Conservation (phyloP, 2,797 vertebrate genomes). For the Hyperoplus lanceolatus region DNA sequence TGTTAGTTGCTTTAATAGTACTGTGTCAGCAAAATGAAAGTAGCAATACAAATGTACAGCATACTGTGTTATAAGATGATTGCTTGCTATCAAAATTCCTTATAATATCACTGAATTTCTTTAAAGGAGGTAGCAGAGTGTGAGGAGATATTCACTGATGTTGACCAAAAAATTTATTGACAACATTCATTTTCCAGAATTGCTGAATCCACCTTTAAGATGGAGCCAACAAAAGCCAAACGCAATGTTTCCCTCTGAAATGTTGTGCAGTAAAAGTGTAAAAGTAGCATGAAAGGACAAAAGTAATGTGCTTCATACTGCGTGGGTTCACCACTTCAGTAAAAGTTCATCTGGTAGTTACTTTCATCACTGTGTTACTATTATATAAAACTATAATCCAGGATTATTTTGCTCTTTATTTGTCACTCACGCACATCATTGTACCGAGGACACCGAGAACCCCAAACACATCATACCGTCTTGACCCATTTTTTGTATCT, state of each 20-base stretch:
- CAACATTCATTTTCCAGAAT: too few species aligned
- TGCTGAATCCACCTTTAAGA: too few species aligned
- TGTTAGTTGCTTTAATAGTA: not conserved
- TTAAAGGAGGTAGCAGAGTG: too few species aligned
- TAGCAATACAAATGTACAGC: not conserved
- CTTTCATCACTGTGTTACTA: not conserved
- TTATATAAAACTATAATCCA: not conserved
- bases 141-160: too few species aligned
- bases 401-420: not conserved
- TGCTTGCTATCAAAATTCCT: not conserved
- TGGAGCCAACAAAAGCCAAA: not conserved
- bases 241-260: not conserved
- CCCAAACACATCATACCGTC: slow-evolving; percentile 10
- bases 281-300: not conserved
- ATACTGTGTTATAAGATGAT: not conserved
- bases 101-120: too few species aligned
- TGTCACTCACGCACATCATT: slow-evolving; percentile 5
- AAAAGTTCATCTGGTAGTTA: not conserved
- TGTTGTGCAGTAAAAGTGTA: not conserved
- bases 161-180: too few species aligned
- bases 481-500: slow-evolving; percentile 6
- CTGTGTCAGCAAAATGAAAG: not conserved
- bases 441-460: slow-evolving; percentile 1
- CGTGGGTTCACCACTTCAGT: not conserved
- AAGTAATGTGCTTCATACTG: not conserved